Base-by-base conservation (phyloP, 2,888 invertebrate species). In the Spodoptera picta region DNA sequence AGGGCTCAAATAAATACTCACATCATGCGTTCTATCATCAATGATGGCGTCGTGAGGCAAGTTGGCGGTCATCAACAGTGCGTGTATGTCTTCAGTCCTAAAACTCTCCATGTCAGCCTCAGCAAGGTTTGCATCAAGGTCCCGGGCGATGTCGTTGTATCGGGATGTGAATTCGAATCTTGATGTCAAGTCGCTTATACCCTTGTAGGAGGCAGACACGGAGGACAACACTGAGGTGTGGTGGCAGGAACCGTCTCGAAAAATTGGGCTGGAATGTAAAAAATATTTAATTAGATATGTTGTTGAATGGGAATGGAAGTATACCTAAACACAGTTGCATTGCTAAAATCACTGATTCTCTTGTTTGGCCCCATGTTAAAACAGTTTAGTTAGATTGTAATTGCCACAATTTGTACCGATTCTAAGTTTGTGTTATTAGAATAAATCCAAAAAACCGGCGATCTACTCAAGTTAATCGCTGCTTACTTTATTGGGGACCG, bases 61-160 rank as follows among this genome's bases (percentile, higher is more conserved):
- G 86, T 97, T 96, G 75, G 97, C 97, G 83, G 94, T 94, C 94
- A 94, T 92, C 72, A 98, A 96, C 83, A 98, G 95, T 76, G 97
- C 97, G 87, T 98, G 98, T 81, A 98, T 98, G 86, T 98, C 98
- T 92, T 98, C 97, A 24, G 98, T 97, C 78, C 97, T 96, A 92
- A 98, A 98, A 90, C 98, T 98, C 91, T 98, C 98, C 97, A 98
- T 98, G 92, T 98, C 98, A 62, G 98, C 98, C 92, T 98, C 98
- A 47, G 98, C 98, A 83, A 98, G 95, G 91, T 98, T 98, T 69
- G 98, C 98, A 92, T 98, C 98, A 92, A 98, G 95, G 90, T 98
- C 98, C 87, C 97, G 96, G 45, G 98, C 97, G 85, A 98, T 94
- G 87, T 97, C 97, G 91, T 98, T 98, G 90, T 98, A 98, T 84